Conservation (phyloP, 1,140 invertebrate species). For the Musca vetustissima region DNA sequence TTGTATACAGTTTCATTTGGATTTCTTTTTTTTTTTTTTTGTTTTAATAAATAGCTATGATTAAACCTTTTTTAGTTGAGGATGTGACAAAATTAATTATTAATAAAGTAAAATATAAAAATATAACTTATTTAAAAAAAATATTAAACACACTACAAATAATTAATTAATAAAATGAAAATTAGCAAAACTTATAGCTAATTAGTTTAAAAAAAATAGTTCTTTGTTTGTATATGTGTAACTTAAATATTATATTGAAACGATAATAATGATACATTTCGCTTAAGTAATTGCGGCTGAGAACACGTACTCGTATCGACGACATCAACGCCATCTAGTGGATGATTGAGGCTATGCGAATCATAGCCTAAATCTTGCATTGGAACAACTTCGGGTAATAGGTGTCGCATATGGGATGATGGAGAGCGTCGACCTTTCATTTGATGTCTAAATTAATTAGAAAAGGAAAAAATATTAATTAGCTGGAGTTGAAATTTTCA, state of each 20-base stretch:
- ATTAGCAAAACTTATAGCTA: background rate
- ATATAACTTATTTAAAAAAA: background rate
- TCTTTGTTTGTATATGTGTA: conserved; percentile 2
- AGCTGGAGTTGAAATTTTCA: background rate
- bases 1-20: conserved; percentile 14
- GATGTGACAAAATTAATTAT: too few relatives aligned
- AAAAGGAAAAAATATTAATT: conserved; percentile 15
- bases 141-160: background rate
- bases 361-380: conserved; percentile 59
- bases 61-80: background rate
- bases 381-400: conserved; percentile 67
- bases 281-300: conserved; percentile 47
- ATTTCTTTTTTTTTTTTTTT: conserved; percentile 20
- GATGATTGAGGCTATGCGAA: conserved; percentile 45
- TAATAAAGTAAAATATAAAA: too few relatives aligned
- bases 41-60: conserved; percentile 5
- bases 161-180: background rate
- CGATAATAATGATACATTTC: conserved; percentile 52
- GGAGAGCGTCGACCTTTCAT: conserved; percentile 72
- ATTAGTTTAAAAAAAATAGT: background rate
- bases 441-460: conserved; percentile 50
- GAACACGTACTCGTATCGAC: conserved; percentile 34
- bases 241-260: conserved; percentile 46
- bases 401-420: conserved; percentile 65
- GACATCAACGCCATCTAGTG: conserved; percentile 31